Evolutionary conservation across 2,888 invertebrate species (phyloP).

Genomic region (Thymelicus lineola): DNA sequence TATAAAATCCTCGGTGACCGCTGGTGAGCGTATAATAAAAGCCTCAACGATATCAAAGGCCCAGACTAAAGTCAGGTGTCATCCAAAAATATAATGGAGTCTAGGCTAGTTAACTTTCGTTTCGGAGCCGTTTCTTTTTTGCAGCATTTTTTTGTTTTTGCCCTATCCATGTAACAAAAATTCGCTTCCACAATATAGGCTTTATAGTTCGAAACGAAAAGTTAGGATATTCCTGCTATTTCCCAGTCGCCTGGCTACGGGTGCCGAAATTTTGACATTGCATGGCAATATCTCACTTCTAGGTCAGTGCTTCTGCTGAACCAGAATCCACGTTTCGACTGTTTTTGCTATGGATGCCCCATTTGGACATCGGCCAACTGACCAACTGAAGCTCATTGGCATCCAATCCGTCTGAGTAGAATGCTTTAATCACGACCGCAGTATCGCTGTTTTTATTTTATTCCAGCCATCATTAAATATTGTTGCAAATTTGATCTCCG

Average conservation of each 20-base stretch:
- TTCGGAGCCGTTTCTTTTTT: constrained; percentile 40
- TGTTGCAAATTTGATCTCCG: constrained; percentile 29
- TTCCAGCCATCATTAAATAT: constrained; percentile 25
- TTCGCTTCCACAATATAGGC: constrained; percentile 40
- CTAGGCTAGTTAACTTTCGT: constrained; percentile 31
- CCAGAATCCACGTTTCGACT: constrained; percentile 36
- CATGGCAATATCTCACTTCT: constrained; percentile 38
- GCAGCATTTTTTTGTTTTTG: constrained; percentile 41
- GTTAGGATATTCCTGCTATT: constrained; percentile 30
- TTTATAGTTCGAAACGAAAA: constrained; percentile 43
- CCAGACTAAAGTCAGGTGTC: constrained; percentile 13
- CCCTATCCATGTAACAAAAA: constrained; percentile 43
- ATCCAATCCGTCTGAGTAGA: constrained; percentile 37
- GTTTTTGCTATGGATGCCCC: constrained; percentile 36
- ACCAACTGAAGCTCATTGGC: constrained; percentile 36
- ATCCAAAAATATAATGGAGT: constrained; percentile 18
- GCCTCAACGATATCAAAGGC: constrained; percentile 12
- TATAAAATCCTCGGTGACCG: neutral
- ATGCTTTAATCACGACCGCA: constrained; percentile 31
- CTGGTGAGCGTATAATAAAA: constrained; percentile 8
- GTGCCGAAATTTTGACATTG: constrained; percentile 37
- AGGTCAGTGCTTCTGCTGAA: constrained; percentile 36
- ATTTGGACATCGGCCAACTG: constrained; percentile 36
- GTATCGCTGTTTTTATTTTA: constrained; percentile 34
- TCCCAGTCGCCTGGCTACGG: constrained; percentile 22